Conservation (phyloP, 2,888 invertebrate genomes). For the Esperia sulphurella region DNA sequence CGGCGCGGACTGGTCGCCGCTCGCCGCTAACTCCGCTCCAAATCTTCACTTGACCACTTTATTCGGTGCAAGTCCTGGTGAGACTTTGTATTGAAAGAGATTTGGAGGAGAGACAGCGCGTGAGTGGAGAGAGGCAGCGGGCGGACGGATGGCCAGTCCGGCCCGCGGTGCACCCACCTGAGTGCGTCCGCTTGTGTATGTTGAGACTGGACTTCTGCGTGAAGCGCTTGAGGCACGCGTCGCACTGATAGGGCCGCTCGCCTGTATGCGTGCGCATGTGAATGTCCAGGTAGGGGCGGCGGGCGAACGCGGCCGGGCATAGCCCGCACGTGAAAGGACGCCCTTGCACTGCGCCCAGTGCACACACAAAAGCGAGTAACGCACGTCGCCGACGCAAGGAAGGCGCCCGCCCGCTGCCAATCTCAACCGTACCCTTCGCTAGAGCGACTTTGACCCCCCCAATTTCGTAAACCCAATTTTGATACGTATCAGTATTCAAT, state of each 20-base stretch:
- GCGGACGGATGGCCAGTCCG: conserved; percentile 69
- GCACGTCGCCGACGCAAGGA: conserved; percentile 73
- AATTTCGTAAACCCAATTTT: conserved; percentile 53
- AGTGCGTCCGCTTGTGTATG: conserved; percentile 89
- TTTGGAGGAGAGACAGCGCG: conserved; percentile 43
- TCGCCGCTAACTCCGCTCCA: conserved; percentile 68
- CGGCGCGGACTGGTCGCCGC: conserved; percentile 74
- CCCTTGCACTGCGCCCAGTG: conserved; percentile 77
- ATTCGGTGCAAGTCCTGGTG: conserved; percentile 13
- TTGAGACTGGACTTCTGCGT: conserved; percentile 90
- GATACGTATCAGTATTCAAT: conserved; percentile 36
- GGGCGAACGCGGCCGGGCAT: conserved; percentile 71
- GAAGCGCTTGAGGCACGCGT: conserved; percentile 87
- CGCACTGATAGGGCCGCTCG: conserved; percentile 84
- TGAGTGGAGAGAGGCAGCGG: conserved; percentile 44
- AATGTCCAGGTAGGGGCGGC: conserved; percentile 74
- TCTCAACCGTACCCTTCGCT: conserved; percentile 19
- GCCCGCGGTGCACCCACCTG: conserved; percentile 79
- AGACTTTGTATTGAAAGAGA: conserved; percentile 29
- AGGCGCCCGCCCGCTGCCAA: conserved; percentile 35
- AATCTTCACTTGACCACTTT: conserved; percentile 32
- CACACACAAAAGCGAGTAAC: conserved; percentile 80
- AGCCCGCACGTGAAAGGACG: conserved; percentile 69
- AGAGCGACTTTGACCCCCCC: conserved; percentile 21
- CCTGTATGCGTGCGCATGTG: conserved; percentile 80